Evolutionary conservation across 2,113 vertebrate species (phyloP).

Genomic region (Paraplagusia blochii): DNA sequence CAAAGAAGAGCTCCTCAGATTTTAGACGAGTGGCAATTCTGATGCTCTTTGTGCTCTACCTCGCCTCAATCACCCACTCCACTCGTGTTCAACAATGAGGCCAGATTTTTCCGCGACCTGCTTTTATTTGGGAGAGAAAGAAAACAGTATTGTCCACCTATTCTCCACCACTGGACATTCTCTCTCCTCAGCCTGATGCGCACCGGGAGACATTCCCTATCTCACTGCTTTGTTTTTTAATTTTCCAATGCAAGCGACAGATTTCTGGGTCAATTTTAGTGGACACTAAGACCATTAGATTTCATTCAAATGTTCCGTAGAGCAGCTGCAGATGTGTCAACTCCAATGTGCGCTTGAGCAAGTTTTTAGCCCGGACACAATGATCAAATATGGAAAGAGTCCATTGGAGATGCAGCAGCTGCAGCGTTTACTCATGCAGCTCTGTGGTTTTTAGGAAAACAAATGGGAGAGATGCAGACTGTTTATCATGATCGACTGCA

Average conservation of each 20-base stretch:
- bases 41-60: conserved; percentile 15
- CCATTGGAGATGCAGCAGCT: conserved; percentile 43
- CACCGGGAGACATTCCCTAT: conserved; percentile 3
- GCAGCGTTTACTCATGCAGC: conserved; percentile 44
- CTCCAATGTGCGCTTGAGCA: neutral
- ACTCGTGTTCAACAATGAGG: conserved; percentile 18
- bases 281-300: conserved; percentile 4
- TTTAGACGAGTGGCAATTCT: conserved; percentile 35
- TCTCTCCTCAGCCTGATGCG: conserved; percentile 4
- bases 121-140: conserved; percentile 15
- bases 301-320: conserved; percentile 8
- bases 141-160: conserved; percentile 12
- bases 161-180: neutral
- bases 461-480: conserved; percentile 52
- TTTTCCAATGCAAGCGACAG: neutral
- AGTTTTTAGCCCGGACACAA: conserved; percentile 7
- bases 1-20: conserved; percentile 26
- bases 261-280: neutral
- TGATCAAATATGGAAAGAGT: conserved; percentile 29
- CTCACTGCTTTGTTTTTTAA: neutral
- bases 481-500: conserved; percentile 69
- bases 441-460: conserved; percentile 54
- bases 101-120: conserved; percentile 2
- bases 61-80: conserved; percentile 16
- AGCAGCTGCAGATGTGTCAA: conserved; percentile 15